phyloP scores from a whole-genome alignment of 2,888 invertebrate species.

The Chloroclystis v-ata region DNA sequence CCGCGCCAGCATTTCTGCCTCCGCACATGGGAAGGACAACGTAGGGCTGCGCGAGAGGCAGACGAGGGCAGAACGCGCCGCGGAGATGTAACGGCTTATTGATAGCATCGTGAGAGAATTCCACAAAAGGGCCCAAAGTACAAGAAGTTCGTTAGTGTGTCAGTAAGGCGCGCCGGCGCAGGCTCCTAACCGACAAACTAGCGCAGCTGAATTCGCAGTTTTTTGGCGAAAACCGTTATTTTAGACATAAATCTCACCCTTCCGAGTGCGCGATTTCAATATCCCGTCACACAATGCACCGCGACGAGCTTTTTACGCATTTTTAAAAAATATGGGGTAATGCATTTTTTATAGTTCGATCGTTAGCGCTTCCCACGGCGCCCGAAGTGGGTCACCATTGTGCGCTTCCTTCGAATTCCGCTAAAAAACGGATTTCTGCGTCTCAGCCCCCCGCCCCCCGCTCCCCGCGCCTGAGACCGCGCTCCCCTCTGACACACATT shows the following conservation, averaged over 20 bases:
- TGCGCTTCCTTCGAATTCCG: slow-evolving; percentile 68
- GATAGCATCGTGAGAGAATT: slow-evolving; percentile 14
- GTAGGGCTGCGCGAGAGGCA: no score
- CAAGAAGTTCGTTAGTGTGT: slow-evolving; percentile 16
- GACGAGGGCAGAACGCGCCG: background rate
- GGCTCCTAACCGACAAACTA: background rate
- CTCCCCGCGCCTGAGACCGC: slow-evolving; percentile 26
- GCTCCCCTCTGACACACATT: slow-evolving; percentile 70
- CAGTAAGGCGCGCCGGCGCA: slow-evolving; percentile 10
- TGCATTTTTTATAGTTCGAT: slow-evolving; percentile 73
- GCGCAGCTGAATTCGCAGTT: slow-evolving; percentile 64
- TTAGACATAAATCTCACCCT: slow-evolving; percentile 75
- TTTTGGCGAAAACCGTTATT: slow-evolving; percentile 73
- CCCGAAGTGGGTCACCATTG: slow-evolving; percentile 73
- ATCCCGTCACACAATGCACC: slow-evolving; percentile 62
- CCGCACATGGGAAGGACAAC: no score
- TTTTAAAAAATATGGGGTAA: slow-evolving; percentile 75
- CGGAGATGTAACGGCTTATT: slow-evolving; percentile 16
- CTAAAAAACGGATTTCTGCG: slow-evolving; percentile 69
- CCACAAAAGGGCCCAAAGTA: slow-evolving; percentile 12
- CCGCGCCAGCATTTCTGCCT: no score
- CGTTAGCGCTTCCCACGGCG: slow-evolving; percentile 77
- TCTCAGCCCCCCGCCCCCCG: slow-evolving; percentile 53
- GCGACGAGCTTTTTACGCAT: slow-evolving; percentile 59
- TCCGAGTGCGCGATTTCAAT: slow-evolving; percentile 67